Conservation (phyloP, 2,888 invertebrate genomes). For the Philonicus albiceps region DNA sequence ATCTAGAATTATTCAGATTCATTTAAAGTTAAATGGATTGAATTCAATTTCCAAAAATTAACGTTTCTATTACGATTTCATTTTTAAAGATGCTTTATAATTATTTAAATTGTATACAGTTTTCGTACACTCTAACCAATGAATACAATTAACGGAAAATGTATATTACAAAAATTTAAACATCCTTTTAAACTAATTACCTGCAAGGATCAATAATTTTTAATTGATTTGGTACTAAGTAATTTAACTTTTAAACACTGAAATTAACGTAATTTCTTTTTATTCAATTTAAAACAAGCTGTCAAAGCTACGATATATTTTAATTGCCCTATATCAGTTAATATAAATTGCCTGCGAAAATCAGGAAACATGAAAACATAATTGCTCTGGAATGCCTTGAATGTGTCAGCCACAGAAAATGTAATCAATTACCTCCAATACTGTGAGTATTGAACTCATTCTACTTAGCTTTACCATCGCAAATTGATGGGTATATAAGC, state of each 20-base stretch:
- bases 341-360: not conserved
- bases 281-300: not conserved
- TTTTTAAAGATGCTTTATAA: not conserved
- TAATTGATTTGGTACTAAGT: not conserved
- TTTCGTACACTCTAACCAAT: too few relatives aligned
- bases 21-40: not conserved
- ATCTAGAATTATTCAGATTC: not conserved
- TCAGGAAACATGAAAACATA: not conserved
- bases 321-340: not conserved
- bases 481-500: too few relatives aligned
- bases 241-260: not conserved
- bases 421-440: not conserved
- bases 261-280: not conserved
- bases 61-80: not conserved
- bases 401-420: not conserved
- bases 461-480: not conserved
- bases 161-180: not conserved
- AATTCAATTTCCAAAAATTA: not conserved
- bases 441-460: not conserved
- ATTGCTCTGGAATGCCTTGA: not conserved
- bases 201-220: not conserved
- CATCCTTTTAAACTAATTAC: not conserved
- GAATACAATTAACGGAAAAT: too few relatives aligned
- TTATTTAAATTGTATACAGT: not conserved
- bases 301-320: not conserved